Percentiles rank a stretch among this genome's conserved stretches.
Evolutionary conservation across 2,113 vertebrate genomes (phyloP).

Genomic region (Apteryx mantelli): DNA sequence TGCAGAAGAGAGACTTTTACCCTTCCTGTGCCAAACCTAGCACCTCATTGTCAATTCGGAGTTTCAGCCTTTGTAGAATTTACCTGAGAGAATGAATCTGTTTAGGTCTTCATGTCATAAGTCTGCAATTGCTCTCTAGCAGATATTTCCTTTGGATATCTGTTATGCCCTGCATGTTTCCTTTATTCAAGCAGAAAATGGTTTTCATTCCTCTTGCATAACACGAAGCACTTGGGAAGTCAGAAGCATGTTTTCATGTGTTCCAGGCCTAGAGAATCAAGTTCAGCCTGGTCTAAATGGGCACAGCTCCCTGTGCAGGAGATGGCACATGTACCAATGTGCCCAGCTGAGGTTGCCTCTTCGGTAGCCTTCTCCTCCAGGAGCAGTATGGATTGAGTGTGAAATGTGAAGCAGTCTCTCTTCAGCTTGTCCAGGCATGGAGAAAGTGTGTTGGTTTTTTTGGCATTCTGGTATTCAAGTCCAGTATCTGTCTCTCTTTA

Average conservation of each 20-base stretch:
- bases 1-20: neutral
- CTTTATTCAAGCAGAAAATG: neutral
- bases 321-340: neutral
- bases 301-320: neutral
- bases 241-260: neutral
- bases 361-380: neutral
- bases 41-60: neutral
- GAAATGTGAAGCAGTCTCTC: neutral
- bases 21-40: neutral
- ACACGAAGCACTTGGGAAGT: neutral
- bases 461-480: neutral
- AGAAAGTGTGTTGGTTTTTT: neutral
- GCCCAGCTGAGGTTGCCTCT: neutral
- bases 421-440: neutral
- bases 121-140: neutral
- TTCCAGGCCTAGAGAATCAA: neutral
- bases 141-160: neutral
- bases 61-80: neutral
- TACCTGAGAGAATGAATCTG: neutral
- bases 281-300: neutral
- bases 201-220: neutral
- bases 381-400: accelerated
- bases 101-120: neutral
- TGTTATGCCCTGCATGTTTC: accelerated
- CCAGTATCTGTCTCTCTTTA: neutral